phyloP scores from a whole-genome alignment of 2,113 vertebrate species.

The Periophthalmus modestus region DNA sequence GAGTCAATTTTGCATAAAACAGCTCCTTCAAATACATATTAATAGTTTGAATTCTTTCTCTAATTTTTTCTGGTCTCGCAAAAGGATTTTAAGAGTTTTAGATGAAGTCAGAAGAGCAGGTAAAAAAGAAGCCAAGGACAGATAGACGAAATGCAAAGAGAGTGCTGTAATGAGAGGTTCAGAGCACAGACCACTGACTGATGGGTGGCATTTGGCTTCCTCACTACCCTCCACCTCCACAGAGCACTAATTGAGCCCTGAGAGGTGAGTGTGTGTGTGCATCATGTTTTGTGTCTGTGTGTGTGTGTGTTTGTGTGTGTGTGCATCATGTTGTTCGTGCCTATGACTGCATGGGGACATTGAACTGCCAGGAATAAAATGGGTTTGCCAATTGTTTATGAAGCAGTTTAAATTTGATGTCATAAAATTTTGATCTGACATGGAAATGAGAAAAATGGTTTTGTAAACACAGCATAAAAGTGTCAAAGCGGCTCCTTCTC shows the following conservation, averaged over 20 bases:
- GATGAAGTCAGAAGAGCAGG: not conserved
- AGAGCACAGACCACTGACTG: slow-evolving; percentile 54
- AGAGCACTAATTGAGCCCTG: slow-evolving; percentile 69
- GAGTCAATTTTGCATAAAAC: too few species aligned
- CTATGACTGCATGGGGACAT: not conserved
- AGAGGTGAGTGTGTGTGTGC: slow-evolving; percentile 27
- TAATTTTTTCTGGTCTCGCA: too few species aligned
- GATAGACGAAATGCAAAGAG: slow-evolving; percentile 16
- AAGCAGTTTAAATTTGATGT: not conserved
- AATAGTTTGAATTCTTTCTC: too few species aligned
- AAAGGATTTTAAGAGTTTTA: not conserved
- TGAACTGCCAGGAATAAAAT: not conserved
- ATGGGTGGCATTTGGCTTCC: slow-evolving; percentile 69
- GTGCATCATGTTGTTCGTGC: not conserved
- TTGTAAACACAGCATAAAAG: not conserved
- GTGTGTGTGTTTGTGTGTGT: not conserved
- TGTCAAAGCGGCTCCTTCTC: not conserved
- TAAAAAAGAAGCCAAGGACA: not conserved
- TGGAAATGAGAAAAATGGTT: not conserved
- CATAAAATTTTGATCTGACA: not conserved
- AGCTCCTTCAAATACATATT: too few species aligned
- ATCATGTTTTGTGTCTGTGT: not conserved
- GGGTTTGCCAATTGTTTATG: not conserved
- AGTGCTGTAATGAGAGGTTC: slow-evolving; percentile 17
- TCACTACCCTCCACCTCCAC: slow-evolving; percentile 46